phyloP scores from a whole-genome alignment of 2,797 vertebrate genomes.

The Smutsia gigantea region DNA sequence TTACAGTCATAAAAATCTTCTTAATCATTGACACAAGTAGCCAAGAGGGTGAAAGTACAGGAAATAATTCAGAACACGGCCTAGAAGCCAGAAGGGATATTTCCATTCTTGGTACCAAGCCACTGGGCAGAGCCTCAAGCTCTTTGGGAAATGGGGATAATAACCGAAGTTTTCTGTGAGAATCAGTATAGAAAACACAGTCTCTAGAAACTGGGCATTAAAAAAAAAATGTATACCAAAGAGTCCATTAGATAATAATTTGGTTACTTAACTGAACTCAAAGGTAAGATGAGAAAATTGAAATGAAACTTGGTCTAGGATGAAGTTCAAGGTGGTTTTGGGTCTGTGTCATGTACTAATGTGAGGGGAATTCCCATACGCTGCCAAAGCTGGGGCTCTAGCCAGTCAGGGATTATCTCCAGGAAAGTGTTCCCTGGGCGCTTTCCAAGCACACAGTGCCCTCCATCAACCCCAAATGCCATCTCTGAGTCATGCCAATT shows the following conservation, averaged over 20 bases:
- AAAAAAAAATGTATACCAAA: background rate
- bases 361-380: background rate
- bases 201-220: background rate
- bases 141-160: background rate
- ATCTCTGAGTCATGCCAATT: background rate
- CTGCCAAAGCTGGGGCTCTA: background rate
- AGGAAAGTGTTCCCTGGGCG: background rate
- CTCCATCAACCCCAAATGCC: background rate
- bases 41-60: background rate
- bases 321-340: background rate
- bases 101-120: background rate
- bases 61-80: background rate
- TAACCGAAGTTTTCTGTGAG: background rate
- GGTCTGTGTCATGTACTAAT: background rate
- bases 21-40: background rate
- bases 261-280: background rate
- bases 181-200: background rate
- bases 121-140: background rate
- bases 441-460: background rate
- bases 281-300: background rate
- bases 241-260: background rate
- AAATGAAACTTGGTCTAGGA: background rate
- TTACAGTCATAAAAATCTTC: background rate
- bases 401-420: conserved; percentile 6
- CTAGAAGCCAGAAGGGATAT: background rate